Base-by-base conservation (phyloP, 2,113 vertebrate genomes). In the Campylorhamphus procurvoides region DNA sequence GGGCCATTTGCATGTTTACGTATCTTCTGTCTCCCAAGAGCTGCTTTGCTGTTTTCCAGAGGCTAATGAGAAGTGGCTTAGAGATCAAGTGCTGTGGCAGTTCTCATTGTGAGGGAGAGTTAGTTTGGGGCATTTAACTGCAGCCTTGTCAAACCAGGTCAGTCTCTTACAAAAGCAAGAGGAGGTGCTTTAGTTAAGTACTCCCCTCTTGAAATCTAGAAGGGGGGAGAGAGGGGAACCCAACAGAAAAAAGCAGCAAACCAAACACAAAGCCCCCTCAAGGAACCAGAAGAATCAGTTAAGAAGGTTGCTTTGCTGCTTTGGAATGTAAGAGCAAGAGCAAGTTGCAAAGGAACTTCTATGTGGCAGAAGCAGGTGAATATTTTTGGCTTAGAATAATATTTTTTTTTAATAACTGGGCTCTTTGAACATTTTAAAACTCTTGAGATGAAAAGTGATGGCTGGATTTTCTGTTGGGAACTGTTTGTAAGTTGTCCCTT, bases 11-110 rank as follows among this genome's bases (percentile, higher is more conserved):
- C 18, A 6, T 62, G 59, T 83, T 92, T 72, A 15, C 22, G 1
- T 60, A 4, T 10, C 68, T 89, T 58, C 66, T 82, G 73, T 88
- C 56, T 75, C 77, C 31, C 76, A 69, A 92, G 80, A 82, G 60
- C 71, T 31, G 44, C 64, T 95, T 28, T 31, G 44, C 47, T 80
- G 22, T 87, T 90, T 92, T 72, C 37, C 46, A 58, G 84, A 84
- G 73, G 47, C 88, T 88, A 89, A 93, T 72, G 85, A 90, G 90
- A 92, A 94, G 92, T 90, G 94, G 79, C 89, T 95, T 55, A 83
- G 90, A 81, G 90, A 95, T 91, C 78, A 91, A 96, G 96, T 88
- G 91, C 87, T 73, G 9, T 39, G 80, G 90, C 56, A 78, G 55
- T 42, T 37, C 78, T 94, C 66, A 7, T 42, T 68, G 63, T 90